Conservation (phyloP, 2,113 vertebrate genomes). For the Sylvicapra grimmia region DNA sequence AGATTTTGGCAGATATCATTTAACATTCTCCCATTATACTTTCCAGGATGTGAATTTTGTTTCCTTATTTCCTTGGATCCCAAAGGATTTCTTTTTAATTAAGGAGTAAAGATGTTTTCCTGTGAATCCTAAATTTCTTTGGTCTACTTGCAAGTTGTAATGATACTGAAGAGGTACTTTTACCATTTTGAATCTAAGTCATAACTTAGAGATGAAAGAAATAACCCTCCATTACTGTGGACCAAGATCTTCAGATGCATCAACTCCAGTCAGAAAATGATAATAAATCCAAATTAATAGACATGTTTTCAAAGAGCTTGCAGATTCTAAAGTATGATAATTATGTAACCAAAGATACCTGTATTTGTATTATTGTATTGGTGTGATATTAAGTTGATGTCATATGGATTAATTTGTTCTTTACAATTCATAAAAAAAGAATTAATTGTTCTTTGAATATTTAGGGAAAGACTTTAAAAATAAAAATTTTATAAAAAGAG, state of each 20-base stretch:
- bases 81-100: conserved; percentile 27
- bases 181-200: conserved; percentile 15
- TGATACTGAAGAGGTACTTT: conserved; percentile 11
- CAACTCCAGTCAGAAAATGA: not conserved
- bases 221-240: not conserved
- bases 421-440: not conserved
- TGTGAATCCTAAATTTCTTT: not conserved
- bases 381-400: not conserved
- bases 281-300: not conserved
- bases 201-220: not conserved
- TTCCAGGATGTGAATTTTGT: conserved; percentile 31
- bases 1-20: conserved; percentile 40
- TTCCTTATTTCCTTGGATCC: conserved; percentile 25
- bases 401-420: not conserved
- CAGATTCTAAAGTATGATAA: conserved; percentile 25
- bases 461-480: not conserved
- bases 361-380: not conserved
- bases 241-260: not conserved
- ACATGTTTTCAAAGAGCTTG: not conserved
- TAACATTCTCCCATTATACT: conserved; percentile 32
- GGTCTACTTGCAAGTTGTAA: not conserved
- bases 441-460: conserved; percentile 24
- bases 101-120: conserved; percentile 26
- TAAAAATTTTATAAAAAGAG: not conserved
- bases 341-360: conserved; percentile 10